These are phyloP conservation scores for Drosophila eohydei DNA, from an alignment of 2,888 invertebrate genomes.

Conservation along the genomic window DNA sequence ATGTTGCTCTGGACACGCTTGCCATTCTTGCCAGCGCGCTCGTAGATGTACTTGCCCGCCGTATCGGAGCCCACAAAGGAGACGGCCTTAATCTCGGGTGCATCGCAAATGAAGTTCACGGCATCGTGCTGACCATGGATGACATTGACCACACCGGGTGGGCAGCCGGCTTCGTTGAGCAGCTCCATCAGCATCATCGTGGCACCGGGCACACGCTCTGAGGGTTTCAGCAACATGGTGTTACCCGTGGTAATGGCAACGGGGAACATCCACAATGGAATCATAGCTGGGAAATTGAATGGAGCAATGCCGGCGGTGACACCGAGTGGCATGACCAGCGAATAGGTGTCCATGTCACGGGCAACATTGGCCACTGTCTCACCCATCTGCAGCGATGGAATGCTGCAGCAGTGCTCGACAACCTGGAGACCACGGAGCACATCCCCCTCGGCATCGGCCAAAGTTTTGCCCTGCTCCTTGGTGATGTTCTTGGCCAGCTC, in stretches of 20 bases:
- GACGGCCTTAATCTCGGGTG: conserved; percentile 97
- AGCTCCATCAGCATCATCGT: conserved; percentile 97
- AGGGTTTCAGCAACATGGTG: conserved; percentile 97
- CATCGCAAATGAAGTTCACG: conserved; percentile 98
- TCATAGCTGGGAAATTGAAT: conserved; percentile 99
- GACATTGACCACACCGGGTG: conserved; percentile 97
- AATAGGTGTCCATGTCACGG: conserved; percentile 98
- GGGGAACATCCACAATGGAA: conserved; percentile 98
- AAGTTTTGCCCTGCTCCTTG: conserved; percentile 98
- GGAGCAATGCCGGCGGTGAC: conserved; percentile 96
- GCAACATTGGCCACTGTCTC: conserved; percentile 93
- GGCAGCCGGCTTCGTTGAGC: conserved; percentile 96
- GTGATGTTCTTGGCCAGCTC: conserved; percentile 96
- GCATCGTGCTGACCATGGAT: conserved; percentile 98
- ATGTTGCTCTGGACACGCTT: conserved; percentile 99
- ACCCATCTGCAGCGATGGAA: conserved; percentile 96
- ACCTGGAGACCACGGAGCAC: conserved; percentile 98
- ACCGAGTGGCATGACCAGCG: conserved; percentile 96
- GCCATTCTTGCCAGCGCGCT: conserved; percentile 94
- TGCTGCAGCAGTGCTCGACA: conserved; percentile 98
- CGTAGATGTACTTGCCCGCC: conserved; percentile 98
- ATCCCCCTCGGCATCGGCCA: conserved; percentile 98
- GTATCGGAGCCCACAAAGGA: conserved; percentile 99
- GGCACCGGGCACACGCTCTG: conserved; percentile 98
- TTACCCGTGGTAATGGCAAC: conserved; percentile 96